These are phyloP conservation scores for Tholera decimalis DNA, from an alignment of 2,888 invertebrate genomes.

Conservation along the genomic window DNA sequence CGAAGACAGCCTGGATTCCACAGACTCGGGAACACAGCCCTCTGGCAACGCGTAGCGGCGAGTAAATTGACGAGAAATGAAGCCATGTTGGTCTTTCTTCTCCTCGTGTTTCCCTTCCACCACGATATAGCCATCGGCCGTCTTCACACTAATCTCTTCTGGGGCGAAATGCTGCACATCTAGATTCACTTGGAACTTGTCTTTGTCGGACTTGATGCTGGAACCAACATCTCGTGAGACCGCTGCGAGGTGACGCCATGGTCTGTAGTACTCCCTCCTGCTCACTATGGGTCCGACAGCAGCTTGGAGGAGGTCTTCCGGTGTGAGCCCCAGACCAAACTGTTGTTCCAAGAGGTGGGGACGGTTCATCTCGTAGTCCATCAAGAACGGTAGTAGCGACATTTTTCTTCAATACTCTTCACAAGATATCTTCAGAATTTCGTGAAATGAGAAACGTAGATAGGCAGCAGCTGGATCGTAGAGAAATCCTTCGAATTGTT, in stretches of 20 bases:
- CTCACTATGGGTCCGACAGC: conserved; percentile 72
- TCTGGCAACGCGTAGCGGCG: conserved; percentile 95
- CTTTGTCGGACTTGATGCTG: conserved; percentile 88
- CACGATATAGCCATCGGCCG: conserved; percentile 93
- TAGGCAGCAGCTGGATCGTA: conserved; percentile 17
- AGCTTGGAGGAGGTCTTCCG: conserved; percentile 85
- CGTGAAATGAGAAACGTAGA: conserved; percentile 2
- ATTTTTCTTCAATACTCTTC: conserved; percentile 70
- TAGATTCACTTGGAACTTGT: conserved; percentile 91
- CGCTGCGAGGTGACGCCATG: conserved; percentile 86
- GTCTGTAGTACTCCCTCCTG: conserved; percentile 69
- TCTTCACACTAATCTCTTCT: conserved; percentile 94
- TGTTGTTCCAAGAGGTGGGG: conserved; percentile 88
- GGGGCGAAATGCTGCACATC: conserved; percentile 95
- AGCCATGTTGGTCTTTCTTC: conserved; percentile 94
- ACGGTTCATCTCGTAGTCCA: conserved; percentile 79
- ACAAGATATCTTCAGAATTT: conserved; percentile 20
- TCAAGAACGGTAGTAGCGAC: conserved; percentile 88
- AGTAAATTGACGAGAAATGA: conserved; percentile 94
- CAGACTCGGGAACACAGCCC: conserved; percentile 93
- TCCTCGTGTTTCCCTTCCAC: conserved; percentile 96
- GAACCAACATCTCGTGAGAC: conserved; percentile 89
- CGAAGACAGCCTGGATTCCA: conserved; percentile 94
- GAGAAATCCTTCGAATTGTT: conserved; percentile 32
- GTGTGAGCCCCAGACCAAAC: conserved; percentile 88